Evolutionary conservation across 2,797 vertebrate genomes (phyloP).

Genomic region (Xyrichtys novacula): DNA sequence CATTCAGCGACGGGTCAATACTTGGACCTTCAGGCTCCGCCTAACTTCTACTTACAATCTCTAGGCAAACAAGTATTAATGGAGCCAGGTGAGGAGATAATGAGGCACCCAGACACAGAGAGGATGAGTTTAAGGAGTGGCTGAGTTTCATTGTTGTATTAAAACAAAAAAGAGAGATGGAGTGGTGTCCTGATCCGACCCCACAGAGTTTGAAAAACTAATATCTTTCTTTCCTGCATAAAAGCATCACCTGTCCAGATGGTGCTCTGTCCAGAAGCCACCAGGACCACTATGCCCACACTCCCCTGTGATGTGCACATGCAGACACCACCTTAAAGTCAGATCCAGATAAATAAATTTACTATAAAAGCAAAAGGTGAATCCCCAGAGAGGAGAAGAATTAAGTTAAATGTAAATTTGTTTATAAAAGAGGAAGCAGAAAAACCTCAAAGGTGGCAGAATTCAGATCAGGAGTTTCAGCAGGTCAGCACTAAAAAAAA

Average conservation of each 20-base stretch:
- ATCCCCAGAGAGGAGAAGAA: constrained; percentile 15
- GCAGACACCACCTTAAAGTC: constrained; percentile 44
- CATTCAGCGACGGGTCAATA: constrained; percentile 49
- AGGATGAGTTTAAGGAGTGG: constrained; percentile 16
- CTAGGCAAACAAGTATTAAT: constrained; percentile 74
- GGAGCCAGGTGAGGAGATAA: constrained; percentile 62
- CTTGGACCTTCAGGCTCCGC: constrained; percentile 27
- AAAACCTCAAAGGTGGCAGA: constrained; percentile 23
- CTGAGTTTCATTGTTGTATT: constrained; percentile 40
- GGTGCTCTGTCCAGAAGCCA: constrained; percentile 24
- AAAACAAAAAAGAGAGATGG: constrained; percentile 30
- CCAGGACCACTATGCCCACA: constrained; percentile 12
- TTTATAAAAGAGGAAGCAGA: constrained; percentile 4
- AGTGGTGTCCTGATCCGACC: constrained; percentile 24
- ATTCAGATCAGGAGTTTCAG: constrained; percentile 23
- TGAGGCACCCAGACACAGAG: constrained; percentile 58
- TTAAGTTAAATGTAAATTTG: constrained; percentile 22
- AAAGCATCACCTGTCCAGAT: constrained; percentile 65
- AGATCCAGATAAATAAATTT: constrained; percentile 44
- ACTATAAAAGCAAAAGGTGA: constrained; percentile 35
- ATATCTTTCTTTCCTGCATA: constrained; percentile 55
- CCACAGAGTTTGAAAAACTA: constrained; percentile 41
- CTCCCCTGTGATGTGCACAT: constrained; percentile 12
- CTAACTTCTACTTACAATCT: constrained; percentile 48
- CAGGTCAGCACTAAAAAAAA: constrained; percentile 7